These are phyloP conservation scores for Copidosoma aretas DNA, from an alignment of 2,888 invertebrate genomes.

Conservation along the genomic window DNA sequence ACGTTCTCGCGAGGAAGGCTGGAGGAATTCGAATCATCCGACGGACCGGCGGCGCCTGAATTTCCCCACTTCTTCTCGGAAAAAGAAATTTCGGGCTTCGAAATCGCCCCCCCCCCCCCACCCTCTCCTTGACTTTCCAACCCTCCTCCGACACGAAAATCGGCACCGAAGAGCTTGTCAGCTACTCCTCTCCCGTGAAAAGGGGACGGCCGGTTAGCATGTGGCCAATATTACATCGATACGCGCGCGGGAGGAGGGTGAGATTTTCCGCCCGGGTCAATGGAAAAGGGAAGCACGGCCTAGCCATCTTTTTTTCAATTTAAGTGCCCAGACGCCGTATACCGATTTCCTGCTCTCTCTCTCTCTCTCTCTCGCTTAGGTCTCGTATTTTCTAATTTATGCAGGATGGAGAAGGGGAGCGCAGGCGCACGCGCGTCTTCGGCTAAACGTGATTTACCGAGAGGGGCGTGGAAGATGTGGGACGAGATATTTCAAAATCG, in stretches of 20 bases:
- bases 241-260: neutral
- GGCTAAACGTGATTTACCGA: conserved; percentile 20
- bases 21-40: conserved; percentile 12
- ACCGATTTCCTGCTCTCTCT: neutral
- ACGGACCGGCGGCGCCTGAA: neutral
- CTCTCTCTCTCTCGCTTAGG: neutral
- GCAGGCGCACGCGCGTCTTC: neutral
- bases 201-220: neutral
- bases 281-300: neutral
- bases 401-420: neutral
- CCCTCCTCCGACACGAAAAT: no score
- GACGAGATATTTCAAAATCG: conserved; percentile 17
- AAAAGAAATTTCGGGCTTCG: no score
- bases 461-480: neutral
- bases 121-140: no score
- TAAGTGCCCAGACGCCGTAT: neutral
- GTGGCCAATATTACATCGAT: conserved; percentile 1
- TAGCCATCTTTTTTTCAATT: conserved; percentile 16
- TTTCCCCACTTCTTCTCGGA: no score
- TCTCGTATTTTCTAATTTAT: conserved; percentile 15
- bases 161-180: no score
- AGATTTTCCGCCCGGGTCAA: neutral
- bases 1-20: no score
- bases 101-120: no score
- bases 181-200: no score